Base-by-base conservation (phyloP, 1,140 invertebrate genomes). In the Micrasema minimum region DNA sequence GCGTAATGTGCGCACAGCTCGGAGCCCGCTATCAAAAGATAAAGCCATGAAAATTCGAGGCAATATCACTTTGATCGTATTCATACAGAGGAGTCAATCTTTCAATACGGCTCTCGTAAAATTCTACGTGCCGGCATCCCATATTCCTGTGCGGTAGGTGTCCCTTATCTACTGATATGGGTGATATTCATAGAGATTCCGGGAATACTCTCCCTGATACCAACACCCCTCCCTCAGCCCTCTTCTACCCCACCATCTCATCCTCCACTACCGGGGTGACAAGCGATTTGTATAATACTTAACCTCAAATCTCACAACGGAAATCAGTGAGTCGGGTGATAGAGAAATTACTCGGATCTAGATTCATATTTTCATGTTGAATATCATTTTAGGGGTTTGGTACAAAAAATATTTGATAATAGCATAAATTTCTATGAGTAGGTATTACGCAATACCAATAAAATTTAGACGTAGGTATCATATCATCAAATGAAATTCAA, bases 241-340 rank as follows among this genome's bases (percentile, higher is more conserved):
- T n/a, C n/a, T n/a, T n/a, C n/a, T n/a, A n/a, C n/a, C n/a, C n/a
- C n/a, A n/a, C n/a, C n/a, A n/a, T n/a, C n/a, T n/a, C n/a, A n/a
- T n/a, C n/a, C n/a, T n/a, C n/a, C n/a, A n/a, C n/a, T n/a, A n/a
- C 57, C 23, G 23, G 51, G 51, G 51, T 55, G 51, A 55, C 51
- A 20, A 20, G 26, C 57, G 57, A 62, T 66, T 37, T 37, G 31
- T n/a, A n/a, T n/a, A n/a, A n/a, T 50, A 14, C 64, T 73, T 67
- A 70, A 74, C 68, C 72, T 71, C 72, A 74, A 55, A 74, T 74
- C 72, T 70, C 67, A 73, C 67, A 74, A 70, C 67, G 68, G 68
- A 72, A 69, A 69, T 73, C 66, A 66, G 53, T 70, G 66, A 55
- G 31, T 64, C 55, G 37, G n/a, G 16, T 45, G 18, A 22, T 51